A percentile compares a stretch with the other conserved stretches of the same genome.
Evolutionary conservation across 2,797 vertebrate species (phyloP).

Genomic region (Diceros bicornis): DNA sequence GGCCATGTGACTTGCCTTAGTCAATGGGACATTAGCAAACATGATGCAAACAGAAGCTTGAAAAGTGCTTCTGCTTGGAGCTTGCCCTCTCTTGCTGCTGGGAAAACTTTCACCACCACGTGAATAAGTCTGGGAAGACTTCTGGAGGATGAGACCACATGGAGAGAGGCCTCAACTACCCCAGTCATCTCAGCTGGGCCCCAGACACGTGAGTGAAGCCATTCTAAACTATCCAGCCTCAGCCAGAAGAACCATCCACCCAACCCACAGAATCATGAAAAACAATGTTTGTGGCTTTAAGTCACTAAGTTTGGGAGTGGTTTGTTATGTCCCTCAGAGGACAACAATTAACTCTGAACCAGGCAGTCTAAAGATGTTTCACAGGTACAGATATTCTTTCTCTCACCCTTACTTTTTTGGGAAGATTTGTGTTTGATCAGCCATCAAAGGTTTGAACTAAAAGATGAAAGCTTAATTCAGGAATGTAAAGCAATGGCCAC

Average conservation of each 20-base stretch:
- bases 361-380: conserved; percentile 33
- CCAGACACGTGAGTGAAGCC: not conserved
- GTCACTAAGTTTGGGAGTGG: not conserved
- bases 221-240: not conserved
- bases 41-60: not conserved
- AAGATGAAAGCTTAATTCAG: conserved; percentile 40
- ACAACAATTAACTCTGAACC: conserved; percentile 60
- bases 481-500: not conserved
- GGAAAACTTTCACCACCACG: not conserved
- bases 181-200: not conserved
- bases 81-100: not conserved
- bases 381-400: not conserved
- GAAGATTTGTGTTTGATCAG: not conserved
- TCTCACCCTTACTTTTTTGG: not conserved
- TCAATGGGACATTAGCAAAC: not conserved
- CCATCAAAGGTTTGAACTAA: conserved; percentile 6
- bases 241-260: not conserved
- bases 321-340: conserved; percentile 40
- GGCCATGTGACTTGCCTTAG: not conserved
- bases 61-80: not conserved
- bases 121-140: not conserved
- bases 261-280: not conserved
- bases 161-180: not conserved
- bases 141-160: not conserved
- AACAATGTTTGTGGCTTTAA: conserved; percentile 29